phyloP scores from a whole-genome alignment of 2,113 vertebrate genomes.

The Leiothrix lutea region DNA sequence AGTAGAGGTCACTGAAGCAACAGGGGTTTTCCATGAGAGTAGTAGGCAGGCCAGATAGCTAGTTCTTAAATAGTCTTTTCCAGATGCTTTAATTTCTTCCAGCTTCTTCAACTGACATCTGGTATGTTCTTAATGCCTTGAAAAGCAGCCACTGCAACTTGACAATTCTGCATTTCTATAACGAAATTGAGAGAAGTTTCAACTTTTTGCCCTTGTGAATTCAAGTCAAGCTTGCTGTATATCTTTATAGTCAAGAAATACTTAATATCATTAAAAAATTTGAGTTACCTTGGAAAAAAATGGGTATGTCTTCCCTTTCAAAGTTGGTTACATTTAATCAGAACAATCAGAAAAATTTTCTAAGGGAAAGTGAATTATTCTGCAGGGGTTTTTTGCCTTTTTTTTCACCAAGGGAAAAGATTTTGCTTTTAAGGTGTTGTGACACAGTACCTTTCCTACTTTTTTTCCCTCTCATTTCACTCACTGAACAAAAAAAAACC shows the following conservation, averaged over 20 bases:
- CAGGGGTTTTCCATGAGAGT: neutral
- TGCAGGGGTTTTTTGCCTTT: fast-evolving
- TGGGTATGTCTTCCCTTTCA: neutral
- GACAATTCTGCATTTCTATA: neutral
- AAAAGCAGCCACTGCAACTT: neutral
- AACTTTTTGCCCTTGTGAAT: neutral
- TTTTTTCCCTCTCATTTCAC: neutral
- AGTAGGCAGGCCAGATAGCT: neutral
- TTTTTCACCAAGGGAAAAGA: neutral
- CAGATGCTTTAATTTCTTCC: neutral
- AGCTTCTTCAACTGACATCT: neutral
- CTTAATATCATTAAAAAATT: neutral
- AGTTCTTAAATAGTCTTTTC: neutral
- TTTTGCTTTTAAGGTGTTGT: neutral
- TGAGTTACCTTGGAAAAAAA: neutral
- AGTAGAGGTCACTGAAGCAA: neutral
- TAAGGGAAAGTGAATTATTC: neutral
- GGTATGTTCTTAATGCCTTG: neutral
- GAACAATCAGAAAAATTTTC: neutral
- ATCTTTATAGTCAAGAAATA: neutral
- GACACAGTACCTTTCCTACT: neutral
- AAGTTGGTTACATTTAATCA: neutral
- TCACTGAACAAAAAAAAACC: neutral
- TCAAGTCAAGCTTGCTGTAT: neutral
- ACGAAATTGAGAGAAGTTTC: neutral